These are phyloP conservation scores for Atta cephalotes DNA, from an alignment of 1,140 invertebrate species.

Conservation along the genomic window DNA sequence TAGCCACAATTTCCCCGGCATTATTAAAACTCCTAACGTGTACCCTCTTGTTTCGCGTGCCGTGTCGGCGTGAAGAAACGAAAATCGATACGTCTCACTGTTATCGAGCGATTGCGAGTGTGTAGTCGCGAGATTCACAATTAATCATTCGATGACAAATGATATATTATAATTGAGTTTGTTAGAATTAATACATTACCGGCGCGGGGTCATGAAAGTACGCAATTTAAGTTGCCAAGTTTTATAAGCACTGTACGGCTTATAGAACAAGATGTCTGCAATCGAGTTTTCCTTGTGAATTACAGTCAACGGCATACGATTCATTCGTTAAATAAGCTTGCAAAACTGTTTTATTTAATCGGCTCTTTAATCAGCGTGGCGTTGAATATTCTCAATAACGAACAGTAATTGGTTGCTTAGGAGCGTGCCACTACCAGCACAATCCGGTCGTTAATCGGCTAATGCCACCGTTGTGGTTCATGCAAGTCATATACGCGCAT, in stretches of 20 bases:
- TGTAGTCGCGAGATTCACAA: background rate
- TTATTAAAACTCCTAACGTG: constrained; percentile 27
- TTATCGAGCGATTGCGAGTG: constrained; percentile 37
- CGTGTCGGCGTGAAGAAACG: constrained; percentile 21
- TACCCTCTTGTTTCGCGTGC: constrained; percentile 11
- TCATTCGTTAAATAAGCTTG: background rate
- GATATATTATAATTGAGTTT: background rate
- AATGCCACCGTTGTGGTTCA: constrained; percentile 28
- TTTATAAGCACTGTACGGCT: background rate
- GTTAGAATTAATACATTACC: background rate
- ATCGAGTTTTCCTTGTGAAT: background rate
- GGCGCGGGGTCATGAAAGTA: background rate
- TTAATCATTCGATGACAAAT: constrained; percentile 30
- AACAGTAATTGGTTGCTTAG: background rate
- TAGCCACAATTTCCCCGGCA: background rate
- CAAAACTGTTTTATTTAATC: background rate
- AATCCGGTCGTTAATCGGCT: constrained; percentile 54
- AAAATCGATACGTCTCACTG: constrained; percentile 38
- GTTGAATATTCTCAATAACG: constrained; percentile 10
- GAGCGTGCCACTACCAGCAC: constrained; percentile 38
- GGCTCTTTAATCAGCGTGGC: background rate
- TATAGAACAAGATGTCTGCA: background rate
- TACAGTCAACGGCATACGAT: background rate
- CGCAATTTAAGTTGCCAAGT: background rate
- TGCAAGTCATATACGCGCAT: constrained; percentile 20